phyloP scores from a whole-genome alignment of 2,113 vertebrate genomes.

The Ahaetulla prasina region DNA sequence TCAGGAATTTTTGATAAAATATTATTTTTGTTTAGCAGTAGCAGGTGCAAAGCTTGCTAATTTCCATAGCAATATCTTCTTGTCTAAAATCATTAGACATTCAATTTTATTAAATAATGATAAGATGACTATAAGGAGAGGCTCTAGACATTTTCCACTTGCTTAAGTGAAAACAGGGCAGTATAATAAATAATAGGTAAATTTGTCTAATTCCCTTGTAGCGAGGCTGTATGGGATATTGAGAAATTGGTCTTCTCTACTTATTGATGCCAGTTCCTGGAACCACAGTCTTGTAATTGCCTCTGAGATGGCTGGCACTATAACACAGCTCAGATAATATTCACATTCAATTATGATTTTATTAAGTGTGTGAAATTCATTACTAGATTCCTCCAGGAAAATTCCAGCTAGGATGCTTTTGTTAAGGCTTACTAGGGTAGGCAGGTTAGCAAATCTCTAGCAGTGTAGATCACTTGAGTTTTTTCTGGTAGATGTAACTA shows the following conservation, averaged over 20 bases:
- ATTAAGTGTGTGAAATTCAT: background rate
- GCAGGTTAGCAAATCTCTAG: background rate
- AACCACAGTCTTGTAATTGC: background rate
- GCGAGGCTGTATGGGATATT: background rate
- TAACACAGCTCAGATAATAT: background rate
- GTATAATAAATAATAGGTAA: background rate
- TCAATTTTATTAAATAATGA: background rate
- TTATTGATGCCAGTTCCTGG: background rate
- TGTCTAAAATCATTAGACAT: background rate
- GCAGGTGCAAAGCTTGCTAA: background rate
- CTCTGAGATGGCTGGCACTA: background rate
- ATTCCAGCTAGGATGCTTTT: background rate
- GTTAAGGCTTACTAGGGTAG: background rate
- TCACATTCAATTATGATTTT: background rate
- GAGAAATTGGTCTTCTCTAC: background rate
- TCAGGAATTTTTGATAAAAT: background rate
- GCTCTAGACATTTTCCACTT: background rate
- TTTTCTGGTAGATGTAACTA: background rate
- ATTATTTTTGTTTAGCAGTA: background rate
- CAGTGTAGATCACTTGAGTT: background rate
- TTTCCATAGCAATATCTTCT: background rate
- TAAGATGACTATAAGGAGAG: background rate
- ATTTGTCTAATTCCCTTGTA: background rate
- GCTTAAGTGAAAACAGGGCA: background rate
- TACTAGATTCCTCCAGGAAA: background rate